Base-by-base conservation (phyloP, 64 coral and sea anemone genomes). In the Catalaphyllia jardinei region DNA sequence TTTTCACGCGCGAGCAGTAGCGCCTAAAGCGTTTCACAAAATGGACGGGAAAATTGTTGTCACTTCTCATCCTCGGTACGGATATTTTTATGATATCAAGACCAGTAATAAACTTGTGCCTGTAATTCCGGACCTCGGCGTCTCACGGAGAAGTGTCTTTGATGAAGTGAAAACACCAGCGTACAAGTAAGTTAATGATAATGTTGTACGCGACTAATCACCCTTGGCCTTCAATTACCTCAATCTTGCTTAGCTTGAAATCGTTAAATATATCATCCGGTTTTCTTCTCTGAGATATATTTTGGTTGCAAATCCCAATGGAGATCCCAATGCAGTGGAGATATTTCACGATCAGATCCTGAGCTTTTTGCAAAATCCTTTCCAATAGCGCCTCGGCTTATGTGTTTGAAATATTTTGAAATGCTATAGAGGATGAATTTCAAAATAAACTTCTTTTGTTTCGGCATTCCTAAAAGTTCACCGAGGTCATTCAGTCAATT, bases 21-120 rank as follows among this genome's bases (percentile, higher is more conserved):
- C 35, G n/a, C 24, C 8, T 19, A n/a, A 60, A 17, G 59, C 31
- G 28, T 16, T 20, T 20, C 16, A 64, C 15, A 69, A 87, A 75
- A 96, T 96, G 94, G 91, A 96, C 14, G 77, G 73, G 31, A 92
- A 96, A 86, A 83, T 96, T 65, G 75, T 96, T 11, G 13, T 96
- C 65, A 71, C 91, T 17, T 74, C 91, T 30, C 87, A 96, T 42
- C 87, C 94, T 1, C 54, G 86, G 7, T 93, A 87, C 42, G 94
- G 91, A 18, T 96, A 90, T 71, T 83, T 90, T 24, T 79, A 90
- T 77, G 83, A 93, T 25, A 81, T 93, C 51, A 80, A 79, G 31
- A 89, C 89, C 6, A 79, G 72, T 33, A 28, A 82, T 57, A 28
- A 87, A 35, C 67, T 88, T 10, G 88, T 97, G 7, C 61, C 87